Base-by-base conservation (phyloP, 1,140 invertebrate genomes). In the Cataglyphis hispanica region DNA sequence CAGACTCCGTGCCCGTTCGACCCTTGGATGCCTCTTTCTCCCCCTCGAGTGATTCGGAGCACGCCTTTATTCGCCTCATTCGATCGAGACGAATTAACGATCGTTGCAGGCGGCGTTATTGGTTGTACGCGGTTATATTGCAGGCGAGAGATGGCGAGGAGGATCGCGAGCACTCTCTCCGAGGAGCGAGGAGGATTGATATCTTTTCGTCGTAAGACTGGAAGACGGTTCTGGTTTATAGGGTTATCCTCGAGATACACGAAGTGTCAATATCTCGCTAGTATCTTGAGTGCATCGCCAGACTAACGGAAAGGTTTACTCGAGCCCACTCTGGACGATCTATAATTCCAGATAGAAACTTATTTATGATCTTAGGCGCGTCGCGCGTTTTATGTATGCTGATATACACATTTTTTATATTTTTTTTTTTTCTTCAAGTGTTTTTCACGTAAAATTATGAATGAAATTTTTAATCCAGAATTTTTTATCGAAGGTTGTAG, bases 61-160 rank as follows among this genome's bases (percentile, higher is more conserved):
- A 84, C 74, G 70, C 81, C 74, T 84, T 60, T 53, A 46, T 66
- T 75, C 70, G 40, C 69, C 66, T 86, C 58, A 34, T 70, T 83
- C 78, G 78, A 74, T 83, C 78, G 67, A 83, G 78, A 83, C 67
- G 78, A 72, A 83, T 83, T 83, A 83, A 83, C 78, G 78, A 81
- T 50, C 61, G 67, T 50, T 25, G 19, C 40, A 31, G 56, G n/a
- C 69, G 76, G 66, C 40, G 53, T 83, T 74, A 83, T 83, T 83
- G 78, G 67, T 72, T 72, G 78, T 43, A 43, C 78, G 66, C 78
- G 66, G 37, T 37, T 37, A 37, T 60, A 74, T 74, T 74, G 60
- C 53, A 19, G 3, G 16, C 67, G 46, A 37, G 46, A 37, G 61
- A 63, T 34, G 37, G 37, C 8, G 46, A 50, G 46, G 4, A 50